phyloP scores from a whole-genome alignment of 2,113 vertebrate species.

The Plecotus auritus region DNA sequence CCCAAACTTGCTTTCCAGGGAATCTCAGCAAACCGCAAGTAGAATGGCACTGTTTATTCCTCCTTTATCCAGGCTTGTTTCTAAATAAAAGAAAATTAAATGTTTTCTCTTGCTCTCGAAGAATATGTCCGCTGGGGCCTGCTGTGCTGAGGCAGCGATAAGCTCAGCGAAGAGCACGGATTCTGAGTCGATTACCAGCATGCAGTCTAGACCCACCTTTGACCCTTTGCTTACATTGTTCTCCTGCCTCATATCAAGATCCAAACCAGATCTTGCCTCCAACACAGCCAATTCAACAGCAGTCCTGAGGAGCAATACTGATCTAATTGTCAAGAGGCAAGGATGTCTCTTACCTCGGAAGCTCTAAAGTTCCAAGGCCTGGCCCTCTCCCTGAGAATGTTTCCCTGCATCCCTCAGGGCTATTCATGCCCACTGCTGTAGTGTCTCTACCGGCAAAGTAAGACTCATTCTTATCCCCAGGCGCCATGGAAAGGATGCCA shows the following conservation, averaged over 20 bases:
- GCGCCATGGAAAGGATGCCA: not conserved
- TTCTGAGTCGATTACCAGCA: not conserved
- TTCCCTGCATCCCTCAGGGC: not conserved
- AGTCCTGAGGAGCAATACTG: not conserved
- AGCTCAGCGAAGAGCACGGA: not conserved
- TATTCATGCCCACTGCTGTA: not conserved
- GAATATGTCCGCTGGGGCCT: not conserved
- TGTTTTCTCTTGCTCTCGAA: constrained; percentile 25
- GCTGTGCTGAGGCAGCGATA: not conserved
- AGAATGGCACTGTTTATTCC: not conserved
- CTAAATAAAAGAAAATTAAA: constrained; percentile 26
- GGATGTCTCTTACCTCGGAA: not conserved
- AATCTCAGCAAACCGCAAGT: constrained; percentile 40
- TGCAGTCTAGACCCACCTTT: not conserved
- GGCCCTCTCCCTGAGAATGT: not conserved
- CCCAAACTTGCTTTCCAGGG: constrained; percentile 20
- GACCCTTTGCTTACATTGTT: not conserved
- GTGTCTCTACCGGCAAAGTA: not conserved
- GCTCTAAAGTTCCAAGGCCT: not conserved
- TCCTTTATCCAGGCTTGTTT: not conserved
- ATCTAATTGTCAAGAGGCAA: not conserved
- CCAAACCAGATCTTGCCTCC: not conserved
- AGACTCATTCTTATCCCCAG: not conserved
- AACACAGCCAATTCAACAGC: not conserved
- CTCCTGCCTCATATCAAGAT: not conserved